Conservation (phyloP, 2,888 invertebrate genomes). For the Osedax fenrisi region DNA sequence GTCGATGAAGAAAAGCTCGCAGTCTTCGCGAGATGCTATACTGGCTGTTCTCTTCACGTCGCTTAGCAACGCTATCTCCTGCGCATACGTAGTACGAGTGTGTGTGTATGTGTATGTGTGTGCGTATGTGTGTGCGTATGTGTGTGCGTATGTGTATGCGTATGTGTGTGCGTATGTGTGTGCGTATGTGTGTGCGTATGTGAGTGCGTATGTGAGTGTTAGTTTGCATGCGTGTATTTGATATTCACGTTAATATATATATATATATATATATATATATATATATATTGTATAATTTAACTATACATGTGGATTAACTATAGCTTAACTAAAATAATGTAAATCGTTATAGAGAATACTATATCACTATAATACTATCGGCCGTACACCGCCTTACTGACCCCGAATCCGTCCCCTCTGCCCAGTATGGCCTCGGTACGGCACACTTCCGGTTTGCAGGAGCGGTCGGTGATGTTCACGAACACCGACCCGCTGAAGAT, state of each 20-base stretch:
- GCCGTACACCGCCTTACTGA: no score
- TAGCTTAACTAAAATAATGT: no score
- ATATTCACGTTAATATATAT: no score
- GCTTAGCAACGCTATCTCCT: slow-evolving; percentile 36
- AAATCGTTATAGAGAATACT: no score
- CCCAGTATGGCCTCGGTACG: slow-evolving; percentile 34
- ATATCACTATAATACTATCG: no score
- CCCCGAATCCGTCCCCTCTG: slow-evolving; percentile 38
- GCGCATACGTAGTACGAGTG: no score
- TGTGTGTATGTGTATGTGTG: background rate
- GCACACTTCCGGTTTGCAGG: slow-evolving; percentile 28
- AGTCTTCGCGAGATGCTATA: slow-evolving; percentile 33
- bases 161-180: background rate
- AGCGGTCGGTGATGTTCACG: slow-evolving; percentile 35
- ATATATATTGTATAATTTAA: no score
- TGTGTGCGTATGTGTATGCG: background rate
- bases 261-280: no score
- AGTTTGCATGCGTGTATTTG: no score
- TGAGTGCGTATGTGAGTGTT: no score
- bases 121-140: background rate
- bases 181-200: background rate
- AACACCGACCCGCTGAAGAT: slow-evolving; percentile 38
- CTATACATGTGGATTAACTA: no score
- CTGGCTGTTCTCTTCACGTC: slow-evolving; percentile 34
- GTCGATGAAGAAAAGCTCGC: slow-evolving; percentile 35